Conservation (phyloP, 2,113 vertebrate species). For the Thunnus maccoyii region DNA sequence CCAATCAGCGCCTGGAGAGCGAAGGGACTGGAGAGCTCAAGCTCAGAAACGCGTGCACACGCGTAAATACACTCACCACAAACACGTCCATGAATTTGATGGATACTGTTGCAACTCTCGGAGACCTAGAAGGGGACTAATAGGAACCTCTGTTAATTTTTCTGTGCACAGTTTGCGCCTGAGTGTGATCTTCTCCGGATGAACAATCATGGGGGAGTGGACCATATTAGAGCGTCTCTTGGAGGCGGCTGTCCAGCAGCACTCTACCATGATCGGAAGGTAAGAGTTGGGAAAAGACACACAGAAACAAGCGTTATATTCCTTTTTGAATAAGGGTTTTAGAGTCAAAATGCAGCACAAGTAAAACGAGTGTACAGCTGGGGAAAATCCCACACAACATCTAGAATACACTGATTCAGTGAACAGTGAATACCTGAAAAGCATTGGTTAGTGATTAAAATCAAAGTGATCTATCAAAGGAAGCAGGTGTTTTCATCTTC, state of each 20-base stretch:
- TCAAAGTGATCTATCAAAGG: neutral
- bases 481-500: neutral
- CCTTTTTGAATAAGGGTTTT: neutral
- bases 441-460: neutral
- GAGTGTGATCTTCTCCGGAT: constrained; percentile 86
- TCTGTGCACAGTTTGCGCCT: constrained; percentile 37
- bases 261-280: constrained; percentile 96
- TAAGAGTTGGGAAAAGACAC: constrained; percentile 75
- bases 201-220: constrained; percentile 94
- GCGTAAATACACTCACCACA: neutral
- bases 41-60: neutral
- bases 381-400: neutral
- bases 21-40: neutral
- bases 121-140: neutral
- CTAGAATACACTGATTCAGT: too few relatives aligned
- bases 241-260: constrained; percentile 94
- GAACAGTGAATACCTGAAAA: neutral
- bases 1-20: neutral
- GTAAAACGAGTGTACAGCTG: neutral
- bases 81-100: neutral
- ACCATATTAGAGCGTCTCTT: constrained; percentile 94
- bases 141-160: neutral
- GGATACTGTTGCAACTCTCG: neutral
- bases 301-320: neutral
- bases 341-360: neutral